Evolutionary conservation across 2,113 vertebrate species (phyloP).

Genomic region (Acanthochromis polyacanthus): DNA sequence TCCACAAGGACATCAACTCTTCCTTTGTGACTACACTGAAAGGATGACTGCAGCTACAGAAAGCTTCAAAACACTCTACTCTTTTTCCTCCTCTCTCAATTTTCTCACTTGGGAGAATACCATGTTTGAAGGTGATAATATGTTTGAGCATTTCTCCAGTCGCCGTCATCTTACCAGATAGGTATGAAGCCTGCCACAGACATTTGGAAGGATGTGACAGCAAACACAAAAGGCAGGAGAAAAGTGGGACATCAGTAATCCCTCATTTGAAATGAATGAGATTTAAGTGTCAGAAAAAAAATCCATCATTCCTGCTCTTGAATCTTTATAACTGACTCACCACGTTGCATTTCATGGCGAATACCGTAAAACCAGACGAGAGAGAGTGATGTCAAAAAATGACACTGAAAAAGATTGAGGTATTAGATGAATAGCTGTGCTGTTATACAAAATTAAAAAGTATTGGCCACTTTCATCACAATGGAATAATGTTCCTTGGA

Average conservation of each 20-base stretch:
- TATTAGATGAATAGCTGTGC: not conserved
- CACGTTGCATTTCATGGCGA: constrained; percentile 16
- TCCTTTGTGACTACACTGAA: constrained; percentile 11
- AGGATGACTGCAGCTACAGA: not conserved
- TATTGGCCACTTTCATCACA: constrained; percentile 1
- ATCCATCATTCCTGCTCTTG: constrained; percentile 23
- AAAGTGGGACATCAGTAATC: constrained; percentile 66
- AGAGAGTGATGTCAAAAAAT: constrained; percentile 19
- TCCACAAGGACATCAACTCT: not conserved
- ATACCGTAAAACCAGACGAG: constrained; percentile 21
- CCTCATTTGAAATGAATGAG: constrained; percentile 50
- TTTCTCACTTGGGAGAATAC: constrained; percentile 13
- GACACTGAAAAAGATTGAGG: constrained; percentile 18
- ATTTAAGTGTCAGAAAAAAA: constrained; percentile 32
- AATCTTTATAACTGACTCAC: constrained; percentile 31
- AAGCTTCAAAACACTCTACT: constrained; percentile 21
- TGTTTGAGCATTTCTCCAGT: constrained; percentile 40
- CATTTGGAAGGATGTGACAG: constrained; percentile 43
- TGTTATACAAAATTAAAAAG: not conserved
- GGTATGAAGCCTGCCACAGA: constrained; percentile 31
- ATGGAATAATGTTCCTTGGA: not conserved
- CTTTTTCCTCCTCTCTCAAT: not conserved
- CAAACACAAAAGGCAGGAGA: constrained; percentile 47
- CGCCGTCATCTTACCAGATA: constrained; percentile 21
- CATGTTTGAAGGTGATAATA: constrained; percentile 52